phyloP scores from a whole-genome alignment of 2,888 invertebrate genomes.

The Zhengitettix transpicula region DNA sequence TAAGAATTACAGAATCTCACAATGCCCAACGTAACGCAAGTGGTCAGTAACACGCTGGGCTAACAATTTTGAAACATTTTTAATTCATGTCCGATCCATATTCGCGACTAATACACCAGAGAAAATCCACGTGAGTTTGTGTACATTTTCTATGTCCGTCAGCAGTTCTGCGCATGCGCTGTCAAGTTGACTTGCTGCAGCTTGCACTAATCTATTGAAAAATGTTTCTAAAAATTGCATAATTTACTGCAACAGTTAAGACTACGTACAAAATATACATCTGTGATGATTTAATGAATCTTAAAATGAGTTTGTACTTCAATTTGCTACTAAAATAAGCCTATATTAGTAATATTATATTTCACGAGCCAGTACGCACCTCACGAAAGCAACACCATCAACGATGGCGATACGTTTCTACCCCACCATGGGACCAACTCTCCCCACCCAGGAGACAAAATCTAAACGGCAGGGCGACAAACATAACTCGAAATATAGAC shows the following conservation, averaged over 20 bases:
- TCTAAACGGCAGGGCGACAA: no score
- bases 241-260: not conserved
- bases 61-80: no score
- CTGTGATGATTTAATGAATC: no score
- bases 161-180: slow-evolving; percentile 13
- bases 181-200: not conserved
- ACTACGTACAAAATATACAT: no score
- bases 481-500: no score
- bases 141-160: slow-evolving; percentile 7
- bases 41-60: not conserved
- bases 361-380: not conserved
- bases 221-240: not conserved
- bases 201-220: slow-evolving; percentile 1
- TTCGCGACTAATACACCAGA: no score
- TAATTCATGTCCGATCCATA: no score
- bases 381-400: slow-evolving; percentile 7
- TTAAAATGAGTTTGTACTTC: not conserved
- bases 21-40: not conserved
- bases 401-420: slow-evolving; percentile 11
- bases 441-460: no score
- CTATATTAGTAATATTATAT: not conserved
- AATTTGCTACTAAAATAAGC: not conserved
- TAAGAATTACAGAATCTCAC: not conserved
- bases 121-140: slow-evolving; percentile 14
- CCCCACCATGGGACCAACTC: slow-evolving; percentile 6